A percentile compares a stretch with the other conserved stretches of the same genome.
These are phyloP conservation scores for Rhogogaster chlorosoma DNA, from an alignment of 2,888 invertebrate genomes.

Conservation along the genomic window DNA sequence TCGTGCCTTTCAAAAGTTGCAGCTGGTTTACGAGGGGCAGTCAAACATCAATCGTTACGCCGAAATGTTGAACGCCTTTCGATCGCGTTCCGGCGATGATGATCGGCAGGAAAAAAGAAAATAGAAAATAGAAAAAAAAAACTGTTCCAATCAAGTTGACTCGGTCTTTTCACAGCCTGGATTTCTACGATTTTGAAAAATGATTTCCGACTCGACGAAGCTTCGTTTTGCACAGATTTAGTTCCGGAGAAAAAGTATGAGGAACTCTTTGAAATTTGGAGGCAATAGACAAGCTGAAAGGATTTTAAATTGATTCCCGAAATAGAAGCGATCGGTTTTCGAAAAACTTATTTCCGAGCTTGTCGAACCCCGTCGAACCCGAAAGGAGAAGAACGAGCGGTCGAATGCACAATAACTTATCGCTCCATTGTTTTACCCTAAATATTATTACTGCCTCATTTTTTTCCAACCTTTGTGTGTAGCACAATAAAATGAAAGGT, in stretches of 20 bases:
- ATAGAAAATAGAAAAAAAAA: neutral
- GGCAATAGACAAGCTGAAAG: too few species aligned
- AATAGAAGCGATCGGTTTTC: too few species aligned
- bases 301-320: too few species aligned
- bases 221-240: too few species aligned
- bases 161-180: too few species aligned
- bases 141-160: too few species aligned
- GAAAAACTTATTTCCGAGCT: too few species aligned
- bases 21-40: constrained; percentile 68
- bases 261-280: too few species aligned
- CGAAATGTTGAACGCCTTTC: neutral
- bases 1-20: constrained; percentile 63
- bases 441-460: neutral
- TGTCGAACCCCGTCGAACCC: neutral
- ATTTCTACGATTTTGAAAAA: too few species aligned
- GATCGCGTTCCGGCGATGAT: neutral
- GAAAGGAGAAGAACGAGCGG: neutral
- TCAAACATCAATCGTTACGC: constrained; percentile 44
- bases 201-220: too few species aligned
- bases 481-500: neutral
- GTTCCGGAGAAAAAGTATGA: too few species aligned
- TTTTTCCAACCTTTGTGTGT: neutral
- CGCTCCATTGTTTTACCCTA: neutral
- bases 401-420: neutral
- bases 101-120: too few species aligned